phyloP scores from a whole-genome alignment of 2,888 invertebrate genomes.

The Phalera bucephala region DNA sequence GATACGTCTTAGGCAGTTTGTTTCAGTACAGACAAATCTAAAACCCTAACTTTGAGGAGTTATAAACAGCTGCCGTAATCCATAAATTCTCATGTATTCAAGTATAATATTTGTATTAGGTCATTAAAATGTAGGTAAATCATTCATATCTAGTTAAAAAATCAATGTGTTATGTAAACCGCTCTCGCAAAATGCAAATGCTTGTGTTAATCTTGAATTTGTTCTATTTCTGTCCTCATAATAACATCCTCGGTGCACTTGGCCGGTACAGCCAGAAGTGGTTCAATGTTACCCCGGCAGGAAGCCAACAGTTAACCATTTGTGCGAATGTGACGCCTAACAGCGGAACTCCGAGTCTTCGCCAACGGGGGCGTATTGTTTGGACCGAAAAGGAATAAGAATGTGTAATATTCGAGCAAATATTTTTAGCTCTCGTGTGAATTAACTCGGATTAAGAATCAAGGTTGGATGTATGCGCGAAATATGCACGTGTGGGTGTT shows the following conservation, averaged over 20 bases:
- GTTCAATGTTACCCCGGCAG: constrained; percentile 76
- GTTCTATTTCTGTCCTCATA: constrained; percentile 64
- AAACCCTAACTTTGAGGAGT: too few species aligned
- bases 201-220: constrained; percentile 36
- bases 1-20: too few species aligned
- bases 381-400: constrained; percentile 10
- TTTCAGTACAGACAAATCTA: too few species aligned
- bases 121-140: too few species aligned
- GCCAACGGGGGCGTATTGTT: constrained; percentile 31
- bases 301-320: constrained; percentile 70
- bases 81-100: too few species aligned
- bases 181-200: not conserved
- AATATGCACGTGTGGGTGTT: not conserved
- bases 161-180: too few species aligned
- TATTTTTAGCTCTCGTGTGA: constrained; percentile 21
- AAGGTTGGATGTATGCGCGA: constrained; percentile 10
- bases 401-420: constrained; percentile 2
- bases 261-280: constrained; percentile 68
- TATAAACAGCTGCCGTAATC: too few species aligned
- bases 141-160: too few species aligned
- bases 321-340: constrained; percentile 61
- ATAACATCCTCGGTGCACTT: constrained; percentile 76
- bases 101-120: too few species aligned
- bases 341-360: constrained; percentile 8
- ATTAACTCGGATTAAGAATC: constrained; percentile 13